phyloP scores from a whole-genome alignment of 2,888 invertebrate species.

The Capitulum mitella region DNA sequence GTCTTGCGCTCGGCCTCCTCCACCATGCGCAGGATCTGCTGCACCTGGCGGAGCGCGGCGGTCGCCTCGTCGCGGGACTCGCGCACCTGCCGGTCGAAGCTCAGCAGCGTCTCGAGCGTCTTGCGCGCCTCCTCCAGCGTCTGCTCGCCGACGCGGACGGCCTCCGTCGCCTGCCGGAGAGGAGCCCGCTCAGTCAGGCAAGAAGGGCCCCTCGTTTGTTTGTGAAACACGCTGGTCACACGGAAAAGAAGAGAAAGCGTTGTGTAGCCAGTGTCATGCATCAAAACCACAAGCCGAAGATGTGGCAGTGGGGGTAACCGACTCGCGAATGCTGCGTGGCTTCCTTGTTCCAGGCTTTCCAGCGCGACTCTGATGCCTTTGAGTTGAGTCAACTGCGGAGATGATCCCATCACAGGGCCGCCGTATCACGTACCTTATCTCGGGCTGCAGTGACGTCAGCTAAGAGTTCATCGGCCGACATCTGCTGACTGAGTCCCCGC shows the following conservation, averaged over 20 bases:
- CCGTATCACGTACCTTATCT: slow-evolving; percentile 27
- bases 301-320: no score
- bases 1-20: slow-evolving; percentile 63
- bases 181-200: no score
- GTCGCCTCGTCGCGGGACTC: slow-evolving; percentile 73
- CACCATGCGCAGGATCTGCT: slow-evolving; percentile 64
- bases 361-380: no score
- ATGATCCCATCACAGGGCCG: no score
- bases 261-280: no score
- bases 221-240: no score
- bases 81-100: slow-evolving; percentile 83
- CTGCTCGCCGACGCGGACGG: slow-evolving; percentile 74
- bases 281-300: no score
- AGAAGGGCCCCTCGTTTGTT: no score
- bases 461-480: slow-evolving; percentile 67
- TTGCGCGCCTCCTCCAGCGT: slow-evolving; percentile 70
- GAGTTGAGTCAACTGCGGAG: no score
- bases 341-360: no score
- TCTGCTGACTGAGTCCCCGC: slow-evolving; percentile 60
- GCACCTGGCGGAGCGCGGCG: slow-evolving; percentile 64
- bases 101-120: slow-evolving; percentile 67
- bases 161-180: slow-evolving; percentile 58
- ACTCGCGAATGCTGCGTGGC: no score
- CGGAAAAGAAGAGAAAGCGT: no score
- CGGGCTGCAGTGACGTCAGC: slow-evolving; percentile 59